Base-by-base conservation (phyloP, 2,113 vertebrate genomes). In the Oreochromis aureus region DNA sequence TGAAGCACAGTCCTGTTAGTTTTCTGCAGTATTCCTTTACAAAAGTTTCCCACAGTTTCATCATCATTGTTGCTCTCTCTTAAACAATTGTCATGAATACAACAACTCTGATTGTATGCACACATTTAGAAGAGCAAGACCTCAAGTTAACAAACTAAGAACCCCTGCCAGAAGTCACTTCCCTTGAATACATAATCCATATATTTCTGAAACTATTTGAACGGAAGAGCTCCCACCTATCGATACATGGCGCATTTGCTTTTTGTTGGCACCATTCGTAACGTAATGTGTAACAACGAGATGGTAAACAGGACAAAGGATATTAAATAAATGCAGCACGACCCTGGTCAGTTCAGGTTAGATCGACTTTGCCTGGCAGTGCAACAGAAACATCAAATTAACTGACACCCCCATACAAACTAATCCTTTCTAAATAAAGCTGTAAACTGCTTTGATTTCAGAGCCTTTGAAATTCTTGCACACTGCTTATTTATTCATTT, bases 11-110 rank as follows among this genome's bases (percentile, higher is more conserved):
- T 86, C 76, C 81, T 85, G 73, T 81, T 85, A 73, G 51, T 87
- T 81, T 81, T 85, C 54, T 41, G 19, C 59, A 63, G 59, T 55
- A 55, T 53, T 71, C 55, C 76, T 88, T 84, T 80, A 73, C 44
- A 83, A 53, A 91, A 76, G 89, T 93, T 93, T 93, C 88, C 78
- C 24, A 18, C 61, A 84, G 89, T 93, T 95, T 93, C 93, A 94
- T 95, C 93, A 93, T 85, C 81, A 59, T 69, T 83, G 88, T 91
- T 92, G 76, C 81, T 16, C 84, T 86, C 6, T 7, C 87, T 91
- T 81, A 51, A 89, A 69, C 86, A 87, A 80, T 80, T 88, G 61
- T 53, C 79, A 88, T 44, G 76, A 87, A 81, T 89, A 61, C 51
- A 82, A 90, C 44, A 58, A 53, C 81, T 58, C 53, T 34, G 27